Conservation (phyloP, 2,888 invertebrate species). For the Pasiphila rectangulata region DNA sequence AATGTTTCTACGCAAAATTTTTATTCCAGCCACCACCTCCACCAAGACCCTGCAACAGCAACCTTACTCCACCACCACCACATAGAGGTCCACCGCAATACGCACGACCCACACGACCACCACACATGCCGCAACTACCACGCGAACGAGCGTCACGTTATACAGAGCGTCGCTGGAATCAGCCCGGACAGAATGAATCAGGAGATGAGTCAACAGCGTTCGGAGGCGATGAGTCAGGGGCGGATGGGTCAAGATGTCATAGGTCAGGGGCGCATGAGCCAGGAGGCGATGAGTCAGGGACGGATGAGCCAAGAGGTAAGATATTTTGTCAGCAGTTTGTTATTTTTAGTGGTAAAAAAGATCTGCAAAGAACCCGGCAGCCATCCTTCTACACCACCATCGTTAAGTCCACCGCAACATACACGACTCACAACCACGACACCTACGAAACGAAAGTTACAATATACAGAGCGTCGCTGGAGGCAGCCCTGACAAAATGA, state of each 20-base stretch:
- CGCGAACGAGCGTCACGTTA: neutral
- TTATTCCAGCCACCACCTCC: conserved; percentile 62
- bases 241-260: conserved; percentile 4
- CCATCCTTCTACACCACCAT: too few relatives aligned
- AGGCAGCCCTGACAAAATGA: too few relatives aligned
- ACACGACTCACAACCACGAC: too few relatives aligned
- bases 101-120: conserved; percentile 48
- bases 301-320: conserved; percentile 5
- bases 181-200: conserved; percentile 6
- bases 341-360: too few relatives aligned
- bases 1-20: too few relatives aligned
- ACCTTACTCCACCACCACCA: conserved; percentile 72
- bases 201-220: conserved; percentile 13
- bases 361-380: too few relatives aligned
- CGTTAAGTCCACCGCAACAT: too few relatives aligned
- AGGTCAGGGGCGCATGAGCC: neutral
- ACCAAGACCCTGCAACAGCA: conserved; percentile 69
- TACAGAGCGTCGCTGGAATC: conserved; percentile 4
- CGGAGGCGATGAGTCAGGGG: neutral
- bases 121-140: conserved; percentile 28
- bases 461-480: too few relatives aligned
- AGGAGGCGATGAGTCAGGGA: neutral
- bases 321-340: too few relatives aligned
- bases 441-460: too few relatives aligned
- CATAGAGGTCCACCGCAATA: conserved; percentile 61